Evolutionary conservation across 2,888 invertebrate species (phyloP), one percentile per base, ranked within the genome.

Genomic region (Bibio marci): DNA sequence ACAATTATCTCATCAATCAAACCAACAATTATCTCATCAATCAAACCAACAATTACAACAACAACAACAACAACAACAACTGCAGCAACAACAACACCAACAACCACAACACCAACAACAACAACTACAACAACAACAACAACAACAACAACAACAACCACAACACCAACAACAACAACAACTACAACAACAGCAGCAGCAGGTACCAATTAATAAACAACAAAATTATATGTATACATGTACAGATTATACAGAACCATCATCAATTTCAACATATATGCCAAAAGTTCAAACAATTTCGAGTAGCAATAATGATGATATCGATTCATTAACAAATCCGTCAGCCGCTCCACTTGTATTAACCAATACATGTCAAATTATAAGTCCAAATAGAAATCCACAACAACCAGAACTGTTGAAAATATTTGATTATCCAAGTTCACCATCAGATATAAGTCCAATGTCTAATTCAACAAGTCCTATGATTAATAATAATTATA

Each of bases 161-260:
- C 3, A 10, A 4, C 15, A 10, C 3, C 31, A 3, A 31, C 15
- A 3, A 15, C 13, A 14, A 15, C 17, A 31, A 15, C 31, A 31
- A 31, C 31, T 3, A 4, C 31, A 13, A 13, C 31, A 31, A 31
- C 28, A 11, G 12, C 11, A 5, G 8, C 22, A 4, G 8, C 22
- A 22, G 22, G 17, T 28, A 12, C 26, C 35, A 35, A 5, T 35
- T 14, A 26, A 26, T 19, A 35, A 35, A 35, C 22, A 34, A 8
- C 11, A 11, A 32, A 32, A 11, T 18, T 2, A 46, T 15, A 44
- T 43, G 8, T 70, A 69, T 48, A 62, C 69, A 15, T 57, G 66
- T 31, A 66, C 67, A 11, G 66, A 66, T 51, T 67, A 59, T 47
- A 65, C 69, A 10, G 61, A 70, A 22, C 58, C 60, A 30, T 52